Evolutionary conservation across 2,113 vertebrate genomes (phyloP), one percentile per base, ranked within the genome.

Genomic region (Dromiciops gliroides): DNA sequence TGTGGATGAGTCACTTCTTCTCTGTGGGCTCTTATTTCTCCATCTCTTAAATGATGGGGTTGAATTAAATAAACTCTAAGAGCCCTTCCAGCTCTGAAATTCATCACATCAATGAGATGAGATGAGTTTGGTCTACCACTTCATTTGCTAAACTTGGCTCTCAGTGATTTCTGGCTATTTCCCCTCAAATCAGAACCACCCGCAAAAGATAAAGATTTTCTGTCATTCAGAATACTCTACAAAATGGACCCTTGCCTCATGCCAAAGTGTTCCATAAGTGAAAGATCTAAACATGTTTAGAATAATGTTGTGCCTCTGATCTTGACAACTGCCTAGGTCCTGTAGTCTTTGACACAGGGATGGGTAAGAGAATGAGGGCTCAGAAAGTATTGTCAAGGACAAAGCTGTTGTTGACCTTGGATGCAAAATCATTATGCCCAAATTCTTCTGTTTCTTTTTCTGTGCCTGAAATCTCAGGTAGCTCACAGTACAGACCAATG

Each of bases 121-220:
- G n/a, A 83, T 83, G 67, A 83, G 67, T 44, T 83, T 83, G 67
- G 67, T 83, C 67, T 83, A 44, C 37, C n/a, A 44, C 19, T 83
- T 44, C n/a, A 83, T 44, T 83, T 83, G 19, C 37, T 83, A n/a
- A 44, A 49, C 2, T 22, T 83, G 47, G 24, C n/a, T 28, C 75
- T 51, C 51, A 1, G 25, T 24, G 14, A 10, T 24, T 51, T 11
- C n/a, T 37, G 26, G n/a, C 67, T 67, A 0, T 31, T 89, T 67
- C 12, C n/a, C 49, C n/a, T 67, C 93, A 60, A 50, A 44, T 75
- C 75, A 89, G 91, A 53, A 92, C 37, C 44, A 88, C 91, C 26
- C 49, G 51, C 94, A 48, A 94, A 95, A 93, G 24, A 49, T 28
- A 93, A 90, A 89, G 48, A n/a, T 5, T 83, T 83, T 44, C 67